Evolutionary conservation across 2,888 invertebrate species (phyloP), one percentile per base, ranked within the genome.

Genomic region (Dugesia japonica): DNA sequence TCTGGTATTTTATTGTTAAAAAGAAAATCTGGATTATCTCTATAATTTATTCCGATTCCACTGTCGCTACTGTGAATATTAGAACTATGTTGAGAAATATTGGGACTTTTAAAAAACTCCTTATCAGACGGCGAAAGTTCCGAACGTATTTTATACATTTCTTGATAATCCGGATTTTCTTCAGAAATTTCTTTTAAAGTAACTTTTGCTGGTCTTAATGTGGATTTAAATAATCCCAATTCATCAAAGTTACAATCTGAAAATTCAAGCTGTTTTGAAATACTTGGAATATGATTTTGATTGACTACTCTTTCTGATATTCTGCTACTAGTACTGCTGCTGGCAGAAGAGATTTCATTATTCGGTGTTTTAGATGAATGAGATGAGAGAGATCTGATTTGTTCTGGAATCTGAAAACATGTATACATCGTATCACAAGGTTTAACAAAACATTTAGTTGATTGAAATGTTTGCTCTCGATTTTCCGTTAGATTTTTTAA

Each of bases 41-140:
- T 4, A 31, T 31, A 31, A 56, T 56, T 56, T n/a, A 56, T 56
- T 56, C 56, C 56, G 4, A 56, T 56, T 56, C 56, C 56, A 56
- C 56, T 56, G 23, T 56, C 56, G 17, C 56, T 56, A 56, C 56
- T 56, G 56, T 56, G 56, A n/a, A 56, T n/a, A 56, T 56, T 56
- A 1, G 56, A 56, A 56, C 56, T 56, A 13, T n/a, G 4, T n/a
- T 56, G 56, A 56, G 56, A 56, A 20, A 56, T n/a, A 23, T 56
- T 56, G n/a, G 56, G 56, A 56, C 56, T 56, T 56, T 56, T 56
- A 23, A 56, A 56, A 56, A 13, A 56, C 4, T 56, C 56, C 17
- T 20, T 20, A 56, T 56, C 56, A n/a, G 9, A 9, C n/a, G 56
- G 56, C 1, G 56, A 56, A n/a, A 56, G 9, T 56, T 56, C 56